Evolutionary conservation across 2,797 vertebrate species (phyloP), one percentile per base, ranked within the genome.

Genomic region (Chrosomus eos): DNA sequence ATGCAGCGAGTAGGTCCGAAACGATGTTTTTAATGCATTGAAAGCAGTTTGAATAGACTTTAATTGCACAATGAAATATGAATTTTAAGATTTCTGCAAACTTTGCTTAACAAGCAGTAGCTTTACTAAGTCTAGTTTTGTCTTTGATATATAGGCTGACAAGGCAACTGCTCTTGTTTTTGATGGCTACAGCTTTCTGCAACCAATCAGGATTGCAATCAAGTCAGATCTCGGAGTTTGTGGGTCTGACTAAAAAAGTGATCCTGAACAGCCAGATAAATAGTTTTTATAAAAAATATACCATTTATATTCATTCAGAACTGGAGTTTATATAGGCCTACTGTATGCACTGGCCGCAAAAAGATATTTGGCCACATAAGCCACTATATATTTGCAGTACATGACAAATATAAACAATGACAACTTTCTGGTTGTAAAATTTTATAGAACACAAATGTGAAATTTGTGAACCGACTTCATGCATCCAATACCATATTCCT

Each of bases 71-170:
- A 38, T 73, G 26, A 84, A 55, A 33, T 26, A 73, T 16, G n/a
- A 51, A 72, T 85, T 71, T 38, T 6, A 72, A 14, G 55, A 36
- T 73, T 80, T 80, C 55, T 80, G 26, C 55, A 80, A 81, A 84
- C 79, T 84, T 80, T 81, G 77, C 83, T 81, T 87, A 82, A 74
- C 84, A 73, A 84, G 86, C 58, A 62, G 80, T 64, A 79, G 45
- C 16, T 84, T 79, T 51, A 77, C 45, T 0, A 51, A 77, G 64
- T 70, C 36, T 70, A 68, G 64, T 58, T 58, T 31, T 43, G 66
- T 76, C 45, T 64, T 26, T 8, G 16, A 82, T 28, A 75, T 67
- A 76, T 55, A 40, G 48, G 72, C 82, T 85, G 85, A 82, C 68
- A 66, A 68, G 60, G 26, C 72, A 55, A 55, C n/a, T 40, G 45